These are phyloP conservation scores for Phocoena sinus DNA, from an alignment of 2,113 vertebrate species.

Conservation along the genomic window DNA sequence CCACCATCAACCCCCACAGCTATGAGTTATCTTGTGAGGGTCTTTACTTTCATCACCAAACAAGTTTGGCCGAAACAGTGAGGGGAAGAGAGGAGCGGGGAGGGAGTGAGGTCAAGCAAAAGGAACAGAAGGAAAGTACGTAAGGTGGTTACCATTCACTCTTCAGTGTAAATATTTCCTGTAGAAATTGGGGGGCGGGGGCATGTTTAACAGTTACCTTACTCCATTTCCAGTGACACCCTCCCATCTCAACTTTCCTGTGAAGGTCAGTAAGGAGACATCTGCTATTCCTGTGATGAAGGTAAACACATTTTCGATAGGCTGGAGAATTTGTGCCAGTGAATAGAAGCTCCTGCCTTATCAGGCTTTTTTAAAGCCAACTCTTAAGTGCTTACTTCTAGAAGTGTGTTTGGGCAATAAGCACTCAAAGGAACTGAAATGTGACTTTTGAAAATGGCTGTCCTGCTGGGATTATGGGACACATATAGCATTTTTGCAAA, in stretches of 20 bases:
- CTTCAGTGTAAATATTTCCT: not conserved
- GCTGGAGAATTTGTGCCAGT: not conserved
- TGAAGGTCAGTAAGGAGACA: not conserved
- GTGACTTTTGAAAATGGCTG: not conserved
- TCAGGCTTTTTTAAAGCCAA: not conserved
- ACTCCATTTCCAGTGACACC: not conserved
- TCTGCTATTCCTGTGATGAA: not conserved
- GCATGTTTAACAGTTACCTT: not conserved
- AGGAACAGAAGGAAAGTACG: not conserved
- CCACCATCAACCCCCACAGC: accelerated
- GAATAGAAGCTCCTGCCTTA: accelerated
- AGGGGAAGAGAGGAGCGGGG: not conserved
- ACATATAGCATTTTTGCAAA: not conserved
- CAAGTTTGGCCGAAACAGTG: not conserved
- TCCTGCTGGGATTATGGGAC: not conserved
- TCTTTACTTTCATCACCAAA: not conserved
- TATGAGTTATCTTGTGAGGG: not conserved
- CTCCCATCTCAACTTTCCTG: not conserved
- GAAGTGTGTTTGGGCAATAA: not conserved
- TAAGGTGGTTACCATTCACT: not conserved
- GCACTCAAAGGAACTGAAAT: not conserved
- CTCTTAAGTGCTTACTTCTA: not conserved
- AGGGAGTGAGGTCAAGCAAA: not conserved
- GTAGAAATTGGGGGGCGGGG: too few species aligned
- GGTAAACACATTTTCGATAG: not conserved